These are phyloP conservation scores for Syncerus caffer DNA, from an alignment of 2,797 vertebrate species.

Conservation along the genomic window DNA sequence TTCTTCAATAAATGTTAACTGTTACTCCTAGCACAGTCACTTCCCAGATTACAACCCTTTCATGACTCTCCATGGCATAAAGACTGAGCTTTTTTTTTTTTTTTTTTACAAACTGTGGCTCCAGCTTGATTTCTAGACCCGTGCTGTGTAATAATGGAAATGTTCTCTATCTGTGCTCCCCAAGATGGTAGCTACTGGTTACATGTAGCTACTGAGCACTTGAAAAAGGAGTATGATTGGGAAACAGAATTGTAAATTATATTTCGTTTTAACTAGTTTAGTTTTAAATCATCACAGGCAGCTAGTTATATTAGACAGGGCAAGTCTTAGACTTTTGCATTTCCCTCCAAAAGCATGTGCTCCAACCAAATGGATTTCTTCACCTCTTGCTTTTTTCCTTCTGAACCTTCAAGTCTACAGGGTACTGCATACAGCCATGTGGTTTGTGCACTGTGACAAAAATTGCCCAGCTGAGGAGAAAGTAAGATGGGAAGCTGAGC, in stretches of 20 bases:
- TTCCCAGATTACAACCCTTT: background rate
- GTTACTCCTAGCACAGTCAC: background rate
- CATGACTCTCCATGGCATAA: too few species aligned
- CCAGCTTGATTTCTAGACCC: background rate
- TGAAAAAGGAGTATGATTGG: background rate
- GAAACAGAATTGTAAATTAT: background rate
- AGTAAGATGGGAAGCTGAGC: background rate
- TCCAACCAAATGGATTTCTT: background rate
- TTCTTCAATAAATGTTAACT: background rate
- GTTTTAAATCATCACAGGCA: background rate
- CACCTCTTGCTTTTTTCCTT: background rate
- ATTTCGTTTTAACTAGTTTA: background rate
- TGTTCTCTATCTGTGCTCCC: background rate
- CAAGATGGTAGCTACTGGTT: background rate
- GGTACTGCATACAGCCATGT: background rate
- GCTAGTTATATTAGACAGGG: background rate
- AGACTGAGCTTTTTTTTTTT: background rate
- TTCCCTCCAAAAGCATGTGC: background rate
- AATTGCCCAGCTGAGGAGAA: background rate
- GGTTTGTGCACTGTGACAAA: background rate
- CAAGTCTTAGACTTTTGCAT: background rate
- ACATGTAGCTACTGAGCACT: background rate
- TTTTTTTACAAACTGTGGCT: background rate
- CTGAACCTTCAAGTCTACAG: background rate
- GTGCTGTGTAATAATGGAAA: background rate